A percentile compares a stretch with the other conserved stretches of the same genome.
phyloP scores from a whole-genome alignment of 92 coral and sea anemone species.

The Paragorgia papillata region DNA sequence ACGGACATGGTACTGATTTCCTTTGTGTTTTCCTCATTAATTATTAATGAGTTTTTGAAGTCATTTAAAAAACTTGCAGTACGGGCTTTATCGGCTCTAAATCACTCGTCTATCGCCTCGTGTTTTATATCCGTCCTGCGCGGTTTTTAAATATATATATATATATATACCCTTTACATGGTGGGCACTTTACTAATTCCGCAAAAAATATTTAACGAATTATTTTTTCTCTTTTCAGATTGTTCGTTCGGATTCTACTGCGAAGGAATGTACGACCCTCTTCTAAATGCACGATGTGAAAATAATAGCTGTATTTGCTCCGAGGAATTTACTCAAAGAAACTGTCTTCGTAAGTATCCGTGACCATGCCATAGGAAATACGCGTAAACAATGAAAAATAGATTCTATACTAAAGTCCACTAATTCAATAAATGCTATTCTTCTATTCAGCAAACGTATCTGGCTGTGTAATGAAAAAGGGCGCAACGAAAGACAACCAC shows the following conservation, averaged over 20 bases:
- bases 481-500: conserved; percentile 4
- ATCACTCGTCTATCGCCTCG: too few relatives aligned
- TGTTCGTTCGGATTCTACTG: conserved; percentile 28
- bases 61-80: too few relatives aligned
- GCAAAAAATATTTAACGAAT: too few relatives aligned
- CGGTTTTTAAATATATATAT: too few relatives aligned
- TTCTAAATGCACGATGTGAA: conserved; percentile 5
- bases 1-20: too few relatives aligned
- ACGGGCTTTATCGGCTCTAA: too few relatives aligned
- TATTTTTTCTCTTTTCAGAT: neutral
- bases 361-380: neutral
- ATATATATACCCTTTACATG: too few relatives aligned
- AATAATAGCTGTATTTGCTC: conserved; percentile 3
- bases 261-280: conserved; percentile 40
- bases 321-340: conserved; percentile 3
- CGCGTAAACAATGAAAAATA: neutral
- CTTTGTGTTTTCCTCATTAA: too few relatives aligned
- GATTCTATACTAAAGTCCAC: neutral
- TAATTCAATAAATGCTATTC: neutral
- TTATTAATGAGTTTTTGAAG: too few relatives aligned
- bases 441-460: conserved; percentile 28
- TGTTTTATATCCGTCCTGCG: neutral
- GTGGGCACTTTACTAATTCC: too few relatives aligned
- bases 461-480: conserved; percentile 7
- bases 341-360: conserved; percentile 34